A percentile compares a stretch with the other conserved stretches of the same genome.
Conservation (phyloP, 2,797 vertebrate species). For the Hoplostethus mediterraneus region DNA sequence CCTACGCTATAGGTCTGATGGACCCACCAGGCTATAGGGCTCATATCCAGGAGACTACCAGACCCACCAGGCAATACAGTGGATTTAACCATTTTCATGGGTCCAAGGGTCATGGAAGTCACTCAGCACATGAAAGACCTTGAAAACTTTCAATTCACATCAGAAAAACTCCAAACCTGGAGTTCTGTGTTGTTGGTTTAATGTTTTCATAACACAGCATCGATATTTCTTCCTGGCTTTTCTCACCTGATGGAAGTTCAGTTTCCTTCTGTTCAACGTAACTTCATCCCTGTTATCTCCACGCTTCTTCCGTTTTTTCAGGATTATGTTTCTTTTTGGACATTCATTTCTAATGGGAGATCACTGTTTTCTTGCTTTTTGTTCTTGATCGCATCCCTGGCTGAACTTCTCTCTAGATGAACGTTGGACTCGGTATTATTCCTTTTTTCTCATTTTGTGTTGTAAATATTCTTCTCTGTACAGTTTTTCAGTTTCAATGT, state of each 20-base stretch:
- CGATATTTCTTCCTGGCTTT: no score
- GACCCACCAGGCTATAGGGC: no score
- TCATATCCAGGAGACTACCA: no score
- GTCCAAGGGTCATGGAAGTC: no score
- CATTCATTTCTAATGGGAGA: neutral
- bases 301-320: neutral
- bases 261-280: neutral
- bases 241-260: neutral
- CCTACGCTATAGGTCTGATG: slow-evolving; percentile 41
- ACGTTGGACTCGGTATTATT: neutral
- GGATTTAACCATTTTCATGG: no score
- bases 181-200: no score
- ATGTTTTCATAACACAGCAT: no score
- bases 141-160: no score
- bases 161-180: no score
- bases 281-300: no score
- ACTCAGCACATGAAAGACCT: no score
- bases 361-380: neutral
- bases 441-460: neutral
- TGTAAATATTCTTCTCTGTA: slow-evolving; percentile 57
- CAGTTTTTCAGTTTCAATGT: slow-evolving; percentile 8
- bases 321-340: neutral
- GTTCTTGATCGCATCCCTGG: neutral
- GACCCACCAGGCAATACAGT: neutral
- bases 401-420: neutral